These are phyloP conservation scores for Penaeus indicus DNA, from an alignment of 1,140 invertebrate genomes.

Conservation along the genomic window DNA sequence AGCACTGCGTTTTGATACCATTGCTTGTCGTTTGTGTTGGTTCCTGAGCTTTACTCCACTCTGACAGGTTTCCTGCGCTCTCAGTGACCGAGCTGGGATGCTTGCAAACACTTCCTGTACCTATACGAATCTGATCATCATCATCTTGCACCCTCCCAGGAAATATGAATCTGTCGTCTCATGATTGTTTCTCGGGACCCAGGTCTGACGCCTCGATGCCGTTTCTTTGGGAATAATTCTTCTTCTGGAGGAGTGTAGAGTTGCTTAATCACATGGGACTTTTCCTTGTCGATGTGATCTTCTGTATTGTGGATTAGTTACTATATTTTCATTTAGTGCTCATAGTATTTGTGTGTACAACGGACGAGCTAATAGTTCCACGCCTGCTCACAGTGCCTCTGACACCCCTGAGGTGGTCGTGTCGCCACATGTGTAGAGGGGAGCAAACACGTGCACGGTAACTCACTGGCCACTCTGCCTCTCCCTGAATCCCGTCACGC, in stretches of 20 bases:
- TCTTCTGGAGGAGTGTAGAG: slow-evolving; percentile 22
- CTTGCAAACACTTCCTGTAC: slow-evolving; percentile 9
- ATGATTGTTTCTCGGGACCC: slow-evolving; percentile 5
- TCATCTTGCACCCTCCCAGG: neutral
- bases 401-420: no score
- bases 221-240: slow-evolving; percentile 24
- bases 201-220: neutral
- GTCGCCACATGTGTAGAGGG: no score
- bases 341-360: no score
- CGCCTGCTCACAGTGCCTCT: no score
- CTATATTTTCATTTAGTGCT: no score
- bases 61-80: neutral
- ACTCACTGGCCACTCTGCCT: no score
- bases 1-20: slow-evolving; percentile 43
- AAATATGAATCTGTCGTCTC: neutral
- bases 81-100: slow-evolving; percentile 35
- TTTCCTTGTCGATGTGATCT: no score
- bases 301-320: no score
- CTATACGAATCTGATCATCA: no score
- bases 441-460: no score
- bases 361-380: no score
- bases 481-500: no score
- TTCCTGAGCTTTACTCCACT: slow-evolving; percentile 7
- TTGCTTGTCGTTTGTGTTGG: slow-evolving; percentile 44
- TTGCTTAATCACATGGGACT: slow-evolving; percentile 14